These are phyloP conservation scores for Drosophila anceps DNA, from an alignment of 2,888 invertebrate species.

Conservation along the genomic window DNA sequence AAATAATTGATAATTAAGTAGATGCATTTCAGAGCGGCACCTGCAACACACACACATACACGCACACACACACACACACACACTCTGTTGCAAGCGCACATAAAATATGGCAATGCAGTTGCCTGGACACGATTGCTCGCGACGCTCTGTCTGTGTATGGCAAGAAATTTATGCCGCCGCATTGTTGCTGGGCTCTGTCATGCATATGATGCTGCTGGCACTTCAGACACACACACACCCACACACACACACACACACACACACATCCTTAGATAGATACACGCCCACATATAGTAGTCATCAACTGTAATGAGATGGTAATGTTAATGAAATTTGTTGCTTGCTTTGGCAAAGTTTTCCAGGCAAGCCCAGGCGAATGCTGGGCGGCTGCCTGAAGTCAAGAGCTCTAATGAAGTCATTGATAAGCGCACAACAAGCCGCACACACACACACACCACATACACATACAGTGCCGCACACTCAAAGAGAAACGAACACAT, in stretches of 20 bases:
- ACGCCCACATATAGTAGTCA: conserved; percentile 52
- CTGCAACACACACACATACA: conserved; percentile 36
- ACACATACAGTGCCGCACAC: conserved; percentile 6
- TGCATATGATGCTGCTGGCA: conserved; percentile 16
- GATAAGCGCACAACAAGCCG: conserved; percentile 65
- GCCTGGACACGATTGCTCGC: conserved; percentile 25
- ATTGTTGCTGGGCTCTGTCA: conserved; percentile 15
- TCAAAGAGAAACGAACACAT: conserved; percentile 8
- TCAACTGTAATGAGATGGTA: conserved; percentile 77
- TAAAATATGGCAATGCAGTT: conserved; percentile 18
- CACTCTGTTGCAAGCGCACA: conserved; percentile 12
- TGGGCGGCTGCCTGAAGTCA: conserved; percentile 41
- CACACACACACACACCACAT: conserved; percentile 19
- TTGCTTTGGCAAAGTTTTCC: conserved; percentile 58
- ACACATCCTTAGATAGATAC: conserved; percentile 2
- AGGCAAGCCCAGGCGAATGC: conserved; percentile 22
- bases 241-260: conserved; percentile 12
- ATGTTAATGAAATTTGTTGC: conserved; percentile 79
- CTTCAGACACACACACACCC: not conserved
- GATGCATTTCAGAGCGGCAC: conserved; percentile 35
- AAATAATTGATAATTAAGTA: conserved; percentile 75
- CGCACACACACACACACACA: conserved; percentile 1
- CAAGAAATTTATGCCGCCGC: conserved; percentile 20
- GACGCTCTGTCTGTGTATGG: conserved; percentile 1
- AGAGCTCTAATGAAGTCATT: conserved; percentile 79